Percentiles rank a stretch among this genome's conserved stretches.
Evolutionary conservation across 1,140 invertebrate genomes (phyloP).

Genomic region (Magallana ariakensis): DNA sequence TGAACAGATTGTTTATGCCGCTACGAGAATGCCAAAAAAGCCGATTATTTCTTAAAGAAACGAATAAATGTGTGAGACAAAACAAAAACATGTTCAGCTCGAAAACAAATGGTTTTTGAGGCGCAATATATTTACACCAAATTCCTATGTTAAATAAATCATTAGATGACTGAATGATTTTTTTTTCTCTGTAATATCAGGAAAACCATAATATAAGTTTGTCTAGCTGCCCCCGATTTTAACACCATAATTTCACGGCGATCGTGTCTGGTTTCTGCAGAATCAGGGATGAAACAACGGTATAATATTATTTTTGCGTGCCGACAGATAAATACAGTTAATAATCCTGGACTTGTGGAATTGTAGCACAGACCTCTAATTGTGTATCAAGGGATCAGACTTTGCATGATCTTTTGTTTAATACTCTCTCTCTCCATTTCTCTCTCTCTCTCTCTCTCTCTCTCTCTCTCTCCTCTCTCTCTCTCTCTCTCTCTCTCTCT

Average conservation of each 20-base stretch:
- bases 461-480: not conserved
- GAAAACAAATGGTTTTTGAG: no score
- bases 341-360: slow-evolving; percentile 28
- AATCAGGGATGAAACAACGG: slow-evolving; percentile 1
- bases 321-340: not conserved
- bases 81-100: no score
- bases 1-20: not conserved
- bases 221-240: not conserved
- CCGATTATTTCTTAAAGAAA: no score
- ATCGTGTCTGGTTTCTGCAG: not conserved
- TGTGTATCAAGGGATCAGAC: slow-evolving; percentile 20
- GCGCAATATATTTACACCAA: no score
- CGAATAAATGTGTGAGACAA: no score
- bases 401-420: slow-evolving; percentile 18
- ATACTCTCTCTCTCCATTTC: not conserved
- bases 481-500: no score
- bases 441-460: not conserved
- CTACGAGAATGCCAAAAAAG: not conserved
- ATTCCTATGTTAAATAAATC: no score
- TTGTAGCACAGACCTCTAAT: slow-evolving; percentile 28
- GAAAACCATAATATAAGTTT: not conserved
- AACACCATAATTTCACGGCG: not conserved
- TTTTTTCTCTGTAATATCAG: no score
- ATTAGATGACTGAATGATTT: no score
- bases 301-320: slow-evolving; percentile 19